phyloP scores from a whole-genome alignment of 2,888 invertebrate genomes.

The Papilio protenor region DNA sequence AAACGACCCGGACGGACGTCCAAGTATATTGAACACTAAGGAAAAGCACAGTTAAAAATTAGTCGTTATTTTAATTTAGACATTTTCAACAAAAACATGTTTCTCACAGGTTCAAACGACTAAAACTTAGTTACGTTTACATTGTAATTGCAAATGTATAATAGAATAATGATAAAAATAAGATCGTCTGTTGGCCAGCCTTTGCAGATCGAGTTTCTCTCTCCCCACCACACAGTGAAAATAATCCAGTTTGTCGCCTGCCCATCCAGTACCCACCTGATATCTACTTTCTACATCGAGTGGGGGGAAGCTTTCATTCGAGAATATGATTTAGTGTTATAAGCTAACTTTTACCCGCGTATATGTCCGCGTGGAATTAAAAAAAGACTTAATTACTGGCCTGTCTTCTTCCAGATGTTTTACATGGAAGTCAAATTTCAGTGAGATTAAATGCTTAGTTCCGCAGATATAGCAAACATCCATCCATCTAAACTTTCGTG shows the following conservation, averaged over 20 bases:
- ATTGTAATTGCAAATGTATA: neutral
- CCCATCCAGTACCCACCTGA: neutral
- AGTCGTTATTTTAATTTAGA: neutral
- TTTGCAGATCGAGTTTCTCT: conserved; percentile 12
- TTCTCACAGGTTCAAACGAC: neutral
- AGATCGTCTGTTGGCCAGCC: conserved; percentile 1
- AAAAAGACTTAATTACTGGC: too few relatives aligned
- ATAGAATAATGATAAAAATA: conserved; percentile 20
- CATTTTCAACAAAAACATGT: neutral
- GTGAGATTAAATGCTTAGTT: too few relatives aligned
- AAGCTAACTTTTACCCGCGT: too few relatives aligned
- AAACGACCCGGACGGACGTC: neutral
- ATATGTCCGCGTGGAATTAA: too few relatives aligned
- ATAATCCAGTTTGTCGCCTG: conserved; percentile 20
- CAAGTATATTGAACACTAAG: neutral
- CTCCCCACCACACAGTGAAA: conserved; percentile 13
- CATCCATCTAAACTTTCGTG: too few relatives aligned
- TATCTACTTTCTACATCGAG: conserved; percentile 15
- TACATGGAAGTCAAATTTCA: too few relatives aligned
- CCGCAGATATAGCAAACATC: too few relatives aligned
- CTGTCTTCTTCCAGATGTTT: too few relatives aligned
- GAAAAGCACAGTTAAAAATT: too few relatives aligned
- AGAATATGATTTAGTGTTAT: conserved; percentile 13
- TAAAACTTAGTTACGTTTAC: neutral
- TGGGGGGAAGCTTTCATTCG: conserved; percentile 16